phyloP scores from a whole-genome alignment of 53 echinoderm and acorn worm genomes.

The Apostichopus leukothele region DNA sequence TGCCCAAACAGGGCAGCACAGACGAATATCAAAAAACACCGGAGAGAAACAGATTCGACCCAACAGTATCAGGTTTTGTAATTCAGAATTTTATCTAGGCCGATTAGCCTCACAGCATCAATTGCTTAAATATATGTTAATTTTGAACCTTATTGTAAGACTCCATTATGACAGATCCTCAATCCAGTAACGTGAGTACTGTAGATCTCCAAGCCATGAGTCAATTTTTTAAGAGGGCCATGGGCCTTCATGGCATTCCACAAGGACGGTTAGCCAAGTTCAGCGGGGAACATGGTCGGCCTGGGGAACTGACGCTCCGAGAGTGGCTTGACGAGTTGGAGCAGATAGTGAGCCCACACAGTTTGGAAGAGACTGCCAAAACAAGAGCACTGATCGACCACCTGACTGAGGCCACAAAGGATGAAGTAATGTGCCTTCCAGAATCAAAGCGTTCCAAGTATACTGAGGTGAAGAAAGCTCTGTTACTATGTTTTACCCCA shows the following conservation, averaged over 20 bases:
- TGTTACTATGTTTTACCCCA: too few species aligned
- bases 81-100: too few species aligned
- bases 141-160: background rate
- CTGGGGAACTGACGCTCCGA: background rate
- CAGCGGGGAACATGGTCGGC: background rate
- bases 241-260: slow-evolving; percentile 9
- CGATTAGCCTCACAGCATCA: background rate
- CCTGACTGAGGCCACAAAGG: background rate
- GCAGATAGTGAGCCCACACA: background rate
- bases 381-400: background rate
- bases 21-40: too few species aligned
- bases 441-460: background rate
- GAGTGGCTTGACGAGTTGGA: slow-evolving; percentile 27
- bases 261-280: slow-evolving; percentile 2
- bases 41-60: too few species aligned
- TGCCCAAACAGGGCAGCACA: too few species aligned
- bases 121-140: background rate
- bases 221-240: slow-evolving; percentile 8
- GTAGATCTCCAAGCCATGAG: background rate
- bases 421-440: background rate
- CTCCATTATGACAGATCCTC: background rate
- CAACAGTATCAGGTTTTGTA: too few species aligned
- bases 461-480: background rate
- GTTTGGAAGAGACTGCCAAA: background rate
- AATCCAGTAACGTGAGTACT: background rate